Conservation (phyloP, 2,888 invertebrate species). For the Esperia sulphurella region DNA sequence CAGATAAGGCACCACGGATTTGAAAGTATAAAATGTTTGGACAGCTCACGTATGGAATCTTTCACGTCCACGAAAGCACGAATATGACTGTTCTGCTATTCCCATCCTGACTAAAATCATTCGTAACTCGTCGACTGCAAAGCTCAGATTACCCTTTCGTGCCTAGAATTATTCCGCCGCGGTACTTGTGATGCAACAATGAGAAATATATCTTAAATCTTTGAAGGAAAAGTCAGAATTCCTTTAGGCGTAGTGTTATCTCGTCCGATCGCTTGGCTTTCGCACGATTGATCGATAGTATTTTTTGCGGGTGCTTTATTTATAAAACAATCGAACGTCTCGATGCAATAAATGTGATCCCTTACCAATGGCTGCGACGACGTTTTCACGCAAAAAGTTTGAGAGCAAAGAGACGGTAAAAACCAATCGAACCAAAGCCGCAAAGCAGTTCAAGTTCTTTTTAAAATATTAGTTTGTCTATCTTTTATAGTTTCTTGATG, state of each 20-base stretch:
- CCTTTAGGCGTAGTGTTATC: constrained; percentile 40
- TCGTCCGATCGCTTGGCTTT: constrained; percentile 65
- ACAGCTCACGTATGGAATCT: constrained; percentile 74
- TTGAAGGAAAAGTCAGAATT: constrained; percentile 29
- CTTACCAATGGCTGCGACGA: constrained; percentile 53
- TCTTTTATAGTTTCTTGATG: constrained; percentile 7
- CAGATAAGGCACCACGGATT: constrained; percentile 68
- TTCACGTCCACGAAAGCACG: constrained; percentile 68
- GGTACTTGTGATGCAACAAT: constrained; percentile 17
- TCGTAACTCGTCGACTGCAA: constrained; percentile 23
- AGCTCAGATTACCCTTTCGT: constrained; percentile 27
- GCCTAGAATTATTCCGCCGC: constrained; percentile 9
- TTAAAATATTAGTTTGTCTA: constrained; percentile 10
- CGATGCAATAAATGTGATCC: constrained; percentile 64
- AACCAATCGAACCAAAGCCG: constrained; percentile 23
- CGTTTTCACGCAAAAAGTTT: constrained; percentile 37
- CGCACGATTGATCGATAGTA: constrained; percentile 79
- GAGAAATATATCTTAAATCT: constrained; percentile 31
- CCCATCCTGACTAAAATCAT: constrained; percentile 23
- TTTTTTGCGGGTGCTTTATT: constrained; percentile 75
- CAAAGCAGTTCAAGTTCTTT: constrained; percentile 23
- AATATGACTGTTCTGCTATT: constrained; percentile 58
- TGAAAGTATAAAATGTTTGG: constrained; percentile 80
- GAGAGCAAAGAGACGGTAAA: constrained; percentile 27
- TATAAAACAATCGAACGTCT: constrained; percentile 77